These are phyloP conservation scores for Danio jaintianensis DNA, from an alignment of 2,797 vertebrate genomes.

Conservation along the genomic window DNA sequence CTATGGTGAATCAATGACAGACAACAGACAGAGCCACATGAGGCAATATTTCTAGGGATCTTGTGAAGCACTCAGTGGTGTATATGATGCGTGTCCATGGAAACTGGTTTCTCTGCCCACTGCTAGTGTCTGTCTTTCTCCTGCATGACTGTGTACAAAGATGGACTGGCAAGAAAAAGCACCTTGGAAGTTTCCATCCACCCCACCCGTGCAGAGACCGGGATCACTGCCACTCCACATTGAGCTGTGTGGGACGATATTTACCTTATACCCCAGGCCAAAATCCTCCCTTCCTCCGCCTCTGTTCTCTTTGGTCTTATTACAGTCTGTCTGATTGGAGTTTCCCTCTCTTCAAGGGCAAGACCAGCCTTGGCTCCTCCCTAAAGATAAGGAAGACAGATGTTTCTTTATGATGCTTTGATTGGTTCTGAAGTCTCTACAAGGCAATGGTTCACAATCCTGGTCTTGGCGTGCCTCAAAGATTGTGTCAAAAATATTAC, in stretches of 20 bases:
- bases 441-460: no score
- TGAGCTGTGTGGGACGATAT: constrained; percentile 51
- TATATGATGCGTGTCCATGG: constrained; percentile 46
- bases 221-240: constrained; percentile 63
- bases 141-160: not conserved
- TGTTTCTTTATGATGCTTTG: not conserved
- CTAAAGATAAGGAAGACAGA: constrained; percentile 24
- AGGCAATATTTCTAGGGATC: constrained; percentile 34
- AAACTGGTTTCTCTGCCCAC: constrained; percentile 50
- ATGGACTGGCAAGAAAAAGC: constrained; percentile 51
- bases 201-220: constrained; percentile 60
- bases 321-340: not conserved
- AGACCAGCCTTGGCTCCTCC: constrained; percentile 2
- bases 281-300: constrained; percentile 13
- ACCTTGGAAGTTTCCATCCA: constrained; percentile 71
- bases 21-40: constrained; percentile 32
- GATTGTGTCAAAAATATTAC: no score
- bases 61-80: constrained; percentile 48
- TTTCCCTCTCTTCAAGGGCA: not conserved
- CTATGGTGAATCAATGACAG: constrained; percentile 30
- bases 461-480: no score
- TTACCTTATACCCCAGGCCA: constrained; percentile 46
- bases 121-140: constrained; percentile 23
- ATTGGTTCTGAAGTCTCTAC: not conserved
- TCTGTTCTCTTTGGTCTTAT: constrained; percentile 19